Conservation (phyloP, 2,797 vertebrate species). For the Scolopax rusticola region DNA sequence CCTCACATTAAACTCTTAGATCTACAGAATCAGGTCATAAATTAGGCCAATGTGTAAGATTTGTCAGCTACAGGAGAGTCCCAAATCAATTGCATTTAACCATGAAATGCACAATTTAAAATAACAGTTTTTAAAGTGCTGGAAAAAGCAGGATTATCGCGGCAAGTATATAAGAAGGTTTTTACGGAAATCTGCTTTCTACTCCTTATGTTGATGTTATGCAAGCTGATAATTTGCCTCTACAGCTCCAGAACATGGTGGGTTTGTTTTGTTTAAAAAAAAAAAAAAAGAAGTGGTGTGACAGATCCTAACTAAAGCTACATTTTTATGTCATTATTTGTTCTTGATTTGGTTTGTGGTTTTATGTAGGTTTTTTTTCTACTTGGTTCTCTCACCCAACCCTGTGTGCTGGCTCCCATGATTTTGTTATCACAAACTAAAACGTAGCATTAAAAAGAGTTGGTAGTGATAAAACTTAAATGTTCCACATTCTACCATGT, state of each 20-base stretch:
- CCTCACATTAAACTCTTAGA: neutral
- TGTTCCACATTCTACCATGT: neutral
- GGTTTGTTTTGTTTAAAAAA: neutral
- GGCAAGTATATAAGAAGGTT: neutral
- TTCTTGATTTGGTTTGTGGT: neutral
- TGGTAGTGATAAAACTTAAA: neutral
- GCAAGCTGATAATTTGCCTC: neutral
- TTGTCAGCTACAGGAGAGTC: neutral
- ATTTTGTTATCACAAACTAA: neutral
- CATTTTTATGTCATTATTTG: neutral
- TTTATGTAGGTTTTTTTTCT: neutral
- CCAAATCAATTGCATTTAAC: neutral
- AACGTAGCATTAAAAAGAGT: neutral
- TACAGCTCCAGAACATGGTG: neutral
- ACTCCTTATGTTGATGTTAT: rapidly evolving
- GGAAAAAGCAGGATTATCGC: neutral
- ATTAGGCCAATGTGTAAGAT: constrained; percentile 7
- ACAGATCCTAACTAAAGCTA: neutral
- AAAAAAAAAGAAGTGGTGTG: neutral
- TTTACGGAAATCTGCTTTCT: neutral
- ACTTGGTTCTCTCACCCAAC: neutral
- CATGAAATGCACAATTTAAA: neutral
- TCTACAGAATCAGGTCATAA: constrained; percentile 45
- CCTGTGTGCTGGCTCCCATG: neutral
- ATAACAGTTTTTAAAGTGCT: neutral